phyloP scores from a whole-genome alignment of 2,797 vertebrate genomes.

The Bryconaethiops microstoma region DNA sequence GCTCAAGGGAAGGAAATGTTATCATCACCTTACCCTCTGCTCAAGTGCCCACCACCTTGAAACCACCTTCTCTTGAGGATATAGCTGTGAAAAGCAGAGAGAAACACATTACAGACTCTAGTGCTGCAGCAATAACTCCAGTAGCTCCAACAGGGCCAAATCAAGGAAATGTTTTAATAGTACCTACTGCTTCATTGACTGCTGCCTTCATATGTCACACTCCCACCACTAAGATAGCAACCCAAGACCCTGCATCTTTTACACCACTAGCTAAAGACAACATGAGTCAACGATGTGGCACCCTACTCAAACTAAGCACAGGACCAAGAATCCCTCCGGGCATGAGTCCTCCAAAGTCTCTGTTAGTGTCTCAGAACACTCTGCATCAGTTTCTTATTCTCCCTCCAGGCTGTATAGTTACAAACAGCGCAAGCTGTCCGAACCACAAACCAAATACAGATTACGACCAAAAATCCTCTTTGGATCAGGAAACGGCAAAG shows the following conservation, averaged over 20 bases:
- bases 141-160: slow-evolving; percentile 13
- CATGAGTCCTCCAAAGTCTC: background rate
- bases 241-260: background rate
- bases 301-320: slow-evolving; percentile 40
- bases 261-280: background rate
- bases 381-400: slow-evolving; percentile 39
- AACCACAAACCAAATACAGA: background rate
- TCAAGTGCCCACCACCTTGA: background rate
- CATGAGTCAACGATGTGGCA: slow-evolving; percentile 39
- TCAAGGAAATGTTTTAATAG: slow-evolving; percentile 28
- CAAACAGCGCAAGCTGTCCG: background rate
- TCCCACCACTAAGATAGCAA: slow-evolving; percentile 22
- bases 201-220: slow-evolving; percentile 30
- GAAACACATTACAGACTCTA: background rate
- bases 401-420: slow-evolving; percentile 36
- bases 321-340: background rate
- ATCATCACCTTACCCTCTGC: background rate
- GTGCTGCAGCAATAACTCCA: background rate
- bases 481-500: background rate
- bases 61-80: background rate
- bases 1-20: background rate
- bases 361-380: slow-evolving; percentile 25
- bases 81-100: slow-evolving; percentile 8
- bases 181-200: slow-evolving; percentile 27
- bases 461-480: background rate